Evolutionary conservation across 2,888 invertebrate species (phyloP).

Genomic region (Diplazon laetatorius): DNA sequence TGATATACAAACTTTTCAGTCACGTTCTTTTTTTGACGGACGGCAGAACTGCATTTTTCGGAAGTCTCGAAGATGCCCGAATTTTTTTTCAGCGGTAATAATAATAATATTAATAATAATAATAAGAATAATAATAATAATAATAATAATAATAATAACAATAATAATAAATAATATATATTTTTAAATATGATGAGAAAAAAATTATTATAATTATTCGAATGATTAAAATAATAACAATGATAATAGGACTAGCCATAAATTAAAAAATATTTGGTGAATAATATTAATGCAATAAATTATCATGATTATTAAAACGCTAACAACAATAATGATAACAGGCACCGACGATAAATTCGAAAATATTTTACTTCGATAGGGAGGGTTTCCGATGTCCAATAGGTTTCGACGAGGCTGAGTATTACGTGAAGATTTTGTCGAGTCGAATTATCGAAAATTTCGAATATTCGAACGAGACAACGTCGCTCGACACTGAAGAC

Average conservation of each 20-base stretch:
- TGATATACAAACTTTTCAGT: slow-evolving; percentile 83
- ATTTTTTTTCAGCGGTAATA: slow-evolving; percentile 71
- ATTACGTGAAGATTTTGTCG: slow-evolving; percentile 83
- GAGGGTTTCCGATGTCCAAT: slow-evolving; percentile 78
- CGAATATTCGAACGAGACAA: slow-evolving; percentile 6
- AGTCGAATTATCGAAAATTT: slow-evolving; percentile 45
- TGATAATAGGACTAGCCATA: no score
- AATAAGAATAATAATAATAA: no score
- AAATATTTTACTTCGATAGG: slow-evolving; percentile 65
- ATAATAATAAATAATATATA: no score
- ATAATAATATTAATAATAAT: not conserved
- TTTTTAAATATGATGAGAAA: no score
- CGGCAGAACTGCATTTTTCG: slow-evolving; percentile 83
- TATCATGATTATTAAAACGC: no score
- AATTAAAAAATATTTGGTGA: no score
- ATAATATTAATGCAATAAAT: no score
- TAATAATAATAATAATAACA: no score
- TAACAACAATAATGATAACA: no score
- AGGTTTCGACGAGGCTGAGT: slow-evolving; percentile 84
- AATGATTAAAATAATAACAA: no score
- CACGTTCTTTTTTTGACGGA: slow-evolving; percentile 83
- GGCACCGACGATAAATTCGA: not conserved
- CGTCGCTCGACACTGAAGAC: slow-evolving; percentile 1
- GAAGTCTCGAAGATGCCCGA: slow-evolving; percentile 67
- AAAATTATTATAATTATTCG: no score